These are phyloP conservation scores for Clarias magur DNA, from an alignment of 2,113 vertebrate genomes.

Conservation along the genomic window DNA sequence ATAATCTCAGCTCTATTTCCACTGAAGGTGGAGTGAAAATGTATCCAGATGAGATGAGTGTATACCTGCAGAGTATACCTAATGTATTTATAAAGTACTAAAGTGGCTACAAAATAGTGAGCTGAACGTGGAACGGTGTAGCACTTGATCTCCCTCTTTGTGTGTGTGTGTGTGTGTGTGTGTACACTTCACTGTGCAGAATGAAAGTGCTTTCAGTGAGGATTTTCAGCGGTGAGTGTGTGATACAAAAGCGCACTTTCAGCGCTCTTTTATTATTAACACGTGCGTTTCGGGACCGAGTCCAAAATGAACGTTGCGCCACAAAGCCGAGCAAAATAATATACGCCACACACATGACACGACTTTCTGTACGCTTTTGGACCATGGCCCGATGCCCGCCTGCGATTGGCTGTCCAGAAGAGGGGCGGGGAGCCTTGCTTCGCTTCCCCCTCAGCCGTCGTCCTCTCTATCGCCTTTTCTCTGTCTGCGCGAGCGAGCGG, in stretches of 20 bases:
- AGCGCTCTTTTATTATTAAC: constrained; percentile 75
- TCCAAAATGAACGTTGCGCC: not conserved
- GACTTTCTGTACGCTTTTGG: not conserved
- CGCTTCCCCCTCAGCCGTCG: constrained; percentile 37
- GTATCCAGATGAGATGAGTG: not conserved
- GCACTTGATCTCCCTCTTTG: constrained; percentile 19
- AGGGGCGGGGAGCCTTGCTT: constrained; percentile 54
- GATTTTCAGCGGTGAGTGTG: constrained; percentile 53
- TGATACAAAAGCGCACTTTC: constrained; percentile 69
- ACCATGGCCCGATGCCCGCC: constrained; percentile 37
- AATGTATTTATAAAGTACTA: not conserved
- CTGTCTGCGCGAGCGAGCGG: constrained; percentile 66
- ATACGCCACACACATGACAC: not conserved
- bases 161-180: too few relatives aligned
- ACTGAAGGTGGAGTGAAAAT: not conserved
- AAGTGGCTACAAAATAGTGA: not conserved
- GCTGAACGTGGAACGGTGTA: not conserved
- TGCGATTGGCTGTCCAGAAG: constrained; percentile 63
- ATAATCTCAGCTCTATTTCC: not conserved
- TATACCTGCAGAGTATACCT: not conserved
- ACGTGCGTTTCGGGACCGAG: constrained; percentile 41
- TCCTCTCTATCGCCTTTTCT: constrained; percentile 51
- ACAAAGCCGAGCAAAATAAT: not conserved
- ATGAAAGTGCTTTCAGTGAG: constrained; percentile 71
- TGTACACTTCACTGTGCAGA: constrained; percentile 65